Percentiles rank a stretch among this genome's conserved stretches.
Conservation (phyloP, 2,888 invertebrate species). For the Drosophila neonasuta region DNA sequence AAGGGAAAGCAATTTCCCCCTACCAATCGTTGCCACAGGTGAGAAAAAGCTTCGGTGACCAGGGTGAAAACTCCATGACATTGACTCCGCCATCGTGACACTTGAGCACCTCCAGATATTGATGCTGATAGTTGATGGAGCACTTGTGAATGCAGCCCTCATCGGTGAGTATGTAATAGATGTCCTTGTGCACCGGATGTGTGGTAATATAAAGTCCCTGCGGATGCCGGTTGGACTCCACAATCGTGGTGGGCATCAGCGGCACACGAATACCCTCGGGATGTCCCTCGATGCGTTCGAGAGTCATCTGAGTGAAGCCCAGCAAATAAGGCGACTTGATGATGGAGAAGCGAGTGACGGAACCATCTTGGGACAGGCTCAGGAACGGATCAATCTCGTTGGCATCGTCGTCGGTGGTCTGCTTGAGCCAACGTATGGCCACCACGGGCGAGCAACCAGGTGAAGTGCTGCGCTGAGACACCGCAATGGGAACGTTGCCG, state of each 20-base stretch:
- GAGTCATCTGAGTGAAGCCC: slow-evolving; percentile 86
- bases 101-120: slow-evolving; percentile 87
- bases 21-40: slow-evolving; percentile 91
- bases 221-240: slow-evolving; percentile 85
- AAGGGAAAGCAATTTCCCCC: too few species aligned
- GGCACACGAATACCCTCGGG: slow-evolving; percentile 84
- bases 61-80: slow-evolving; percentile 88
- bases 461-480: slow-evolving; percentile 84
- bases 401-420: slow-evolving; percentile 43
- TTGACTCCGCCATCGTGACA: slow-evolving; percentile 92
- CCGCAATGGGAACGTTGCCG: slow-evolving; percentile 83
- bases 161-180: slow-evolving; percentile 91
- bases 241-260: slow-evolving; percentile 24
- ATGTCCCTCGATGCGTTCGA: slow-evolving; percentile 86
- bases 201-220: slow-evolving; percentile 86
- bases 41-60: slow-evolving; percentile 86
- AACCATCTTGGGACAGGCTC: slow-evolving; percentile 85
- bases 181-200: slow-evolving; percentile 85
- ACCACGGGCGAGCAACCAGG: slow-evolving; percentile 87
- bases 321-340: slow-evolving; percentile 85
- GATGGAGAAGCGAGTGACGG: slow-evolving; percentile 84
- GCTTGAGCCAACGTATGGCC: slow-evolving; percentile 86
- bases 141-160: slow-evolving; percentile 93
- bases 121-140: slow-evolving; percentile 91
- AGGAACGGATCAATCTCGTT: slow-evolving; percentile 84